These are phyloP conservation scores for Fissipunctia ypsillon DNA, from an alignment of 2,888 invertebrate genomes.

Conservation along the genomic window DNA sequence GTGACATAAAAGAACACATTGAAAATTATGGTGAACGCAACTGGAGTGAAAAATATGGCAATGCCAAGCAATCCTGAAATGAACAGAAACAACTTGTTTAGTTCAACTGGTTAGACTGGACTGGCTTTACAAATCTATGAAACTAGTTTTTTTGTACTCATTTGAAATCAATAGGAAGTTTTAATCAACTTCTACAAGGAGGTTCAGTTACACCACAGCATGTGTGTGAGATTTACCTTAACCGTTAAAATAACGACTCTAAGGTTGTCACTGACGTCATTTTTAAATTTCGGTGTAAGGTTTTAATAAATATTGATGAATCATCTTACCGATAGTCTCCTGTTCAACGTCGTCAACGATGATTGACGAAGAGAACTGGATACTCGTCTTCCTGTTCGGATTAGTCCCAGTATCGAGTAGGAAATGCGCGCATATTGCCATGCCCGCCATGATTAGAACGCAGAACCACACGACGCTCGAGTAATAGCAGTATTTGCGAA, in stretches of 20 bases:
- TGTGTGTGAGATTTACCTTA: background rate
- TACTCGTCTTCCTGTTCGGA: slow-evolving; percentile 86
- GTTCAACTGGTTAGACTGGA: slow-evolving; percentile 2
- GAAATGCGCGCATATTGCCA: slow-evolving; percentile 95
- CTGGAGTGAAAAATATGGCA: slow-evolving; percentile 95
- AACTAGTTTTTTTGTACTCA: background rate
- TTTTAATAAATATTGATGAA: background rate
- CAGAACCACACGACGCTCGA: slow-evolving; percentile 95
- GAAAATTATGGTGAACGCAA: slow-evolving; percentile 94
- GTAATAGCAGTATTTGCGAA: slow-evolving; percentile 96
- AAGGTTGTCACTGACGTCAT: slow-evolving; percentile 1
- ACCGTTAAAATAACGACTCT: background rate
- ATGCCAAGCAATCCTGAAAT: slow-evolving; percentile 94
- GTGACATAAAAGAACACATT: slow-evolving; percentile 95
- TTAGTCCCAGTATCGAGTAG: slow-evolving; percentile 92
- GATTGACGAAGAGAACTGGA: slow-evolving; percentile 84
- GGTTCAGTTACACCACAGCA: background rate
- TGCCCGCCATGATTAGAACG: slow-evolving; percentile 92
- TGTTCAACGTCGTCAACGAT: slow-evolving; percentile 91
- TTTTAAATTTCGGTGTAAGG: background rate
- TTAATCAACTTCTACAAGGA: background rate
- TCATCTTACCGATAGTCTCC: slow-evolving; percentile 92
- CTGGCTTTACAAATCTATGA: background rate
- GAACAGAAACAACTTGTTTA: background rate
- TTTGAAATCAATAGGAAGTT: background rate